Evolutionary conservation across 2,797 vertebrate genomes (phyloP).

Genomic region (Selene dorsalis): DNA sequence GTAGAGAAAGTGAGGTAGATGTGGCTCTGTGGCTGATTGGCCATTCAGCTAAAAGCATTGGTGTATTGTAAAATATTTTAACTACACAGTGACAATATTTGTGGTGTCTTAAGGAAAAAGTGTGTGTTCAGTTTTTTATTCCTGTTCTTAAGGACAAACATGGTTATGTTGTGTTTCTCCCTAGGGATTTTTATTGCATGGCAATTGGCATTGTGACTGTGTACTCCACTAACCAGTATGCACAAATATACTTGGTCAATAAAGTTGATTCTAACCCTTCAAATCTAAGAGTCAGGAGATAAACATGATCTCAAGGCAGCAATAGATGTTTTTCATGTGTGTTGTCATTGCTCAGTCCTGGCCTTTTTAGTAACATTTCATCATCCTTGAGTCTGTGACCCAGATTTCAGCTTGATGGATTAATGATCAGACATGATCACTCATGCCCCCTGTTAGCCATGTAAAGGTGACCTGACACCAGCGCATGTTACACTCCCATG

Average conservation of each 20-base stretch:
- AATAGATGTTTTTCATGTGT: conserved; percentile 3
- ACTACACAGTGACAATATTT: background rate
- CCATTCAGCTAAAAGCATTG: background rate
- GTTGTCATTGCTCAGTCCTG: conserved; percentile 7
- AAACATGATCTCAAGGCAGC: background rate
- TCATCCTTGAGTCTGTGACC: conserved; percentile 56
- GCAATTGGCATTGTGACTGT: background rate
- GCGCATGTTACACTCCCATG: conserved; percentile 62
- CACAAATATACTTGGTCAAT: background rate
- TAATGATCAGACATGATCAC: conserved; percentile 58
- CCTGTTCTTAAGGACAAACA: background rate
- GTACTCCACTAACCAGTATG: background rate
- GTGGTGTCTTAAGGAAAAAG: background rate
- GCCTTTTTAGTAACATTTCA: conserved; percentile 22
- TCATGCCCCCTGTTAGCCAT: conserved; percentile 41
- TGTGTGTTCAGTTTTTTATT: background rate
- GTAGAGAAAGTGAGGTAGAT: background rate
- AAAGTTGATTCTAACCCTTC: background rate
- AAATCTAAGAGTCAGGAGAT: background rate
- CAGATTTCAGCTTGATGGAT: conserved; percentile 52
- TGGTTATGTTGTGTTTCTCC: background rate
- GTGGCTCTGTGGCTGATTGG: conserved; percentile 8
- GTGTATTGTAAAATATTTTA: background rate
- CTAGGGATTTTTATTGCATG: background rate
- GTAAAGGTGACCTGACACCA: conserved; percentile 64